Evolutionary conservation across 2,797 vertebrate genomes (phyloP).

Genomic region (Sebastes dallii): DNA sequence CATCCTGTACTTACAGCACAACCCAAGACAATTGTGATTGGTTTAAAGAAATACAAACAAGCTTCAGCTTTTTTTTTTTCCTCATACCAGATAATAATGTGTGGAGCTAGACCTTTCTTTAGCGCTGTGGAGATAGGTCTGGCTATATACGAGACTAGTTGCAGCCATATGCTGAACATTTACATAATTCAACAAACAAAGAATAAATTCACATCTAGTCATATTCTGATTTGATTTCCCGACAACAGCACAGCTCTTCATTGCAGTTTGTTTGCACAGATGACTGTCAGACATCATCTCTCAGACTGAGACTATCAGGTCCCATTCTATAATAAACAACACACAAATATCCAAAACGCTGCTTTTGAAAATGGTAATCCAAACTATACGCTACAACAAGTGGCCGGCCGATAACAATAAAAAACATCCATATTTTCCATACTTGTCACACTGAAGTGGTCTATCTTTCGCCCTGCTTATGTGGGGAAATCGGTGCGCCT

Average conservation of each 20-base stretch:
- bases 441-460: slow-evolving; percentile 1
- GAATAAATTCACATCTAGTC: background rate
- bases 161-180: background rate
- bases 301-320: background rate
- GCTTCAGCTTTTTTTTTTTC: background rate
- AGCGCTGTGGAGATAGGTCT: background rate
- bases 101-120: background rate
- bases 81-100: background rate
- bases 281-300: background rate
- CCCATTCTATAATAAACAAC: background rate
- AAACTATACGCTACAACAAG: background rate
- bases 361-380: background rate
- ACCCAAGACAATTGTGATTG: background rate
- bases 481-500: background rate
- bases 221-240: background rate
- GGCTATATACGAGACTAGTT: background rate
- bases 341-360: background rate
- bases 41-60: background rate
- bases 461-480: background rate
- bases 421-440: background rate
- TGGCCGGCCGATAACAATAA: background rate
- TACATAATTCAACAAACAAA: background rate
- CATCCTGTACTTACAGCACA: background rate
- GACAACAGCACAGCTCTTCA: background rate
- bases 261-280: background rate